Percentiles rank a stretch among this genome's conserved stretches.
Conservation (phyloP, 2,888 invertebrate species). For the Drosophila atroscutellata region DNA sequence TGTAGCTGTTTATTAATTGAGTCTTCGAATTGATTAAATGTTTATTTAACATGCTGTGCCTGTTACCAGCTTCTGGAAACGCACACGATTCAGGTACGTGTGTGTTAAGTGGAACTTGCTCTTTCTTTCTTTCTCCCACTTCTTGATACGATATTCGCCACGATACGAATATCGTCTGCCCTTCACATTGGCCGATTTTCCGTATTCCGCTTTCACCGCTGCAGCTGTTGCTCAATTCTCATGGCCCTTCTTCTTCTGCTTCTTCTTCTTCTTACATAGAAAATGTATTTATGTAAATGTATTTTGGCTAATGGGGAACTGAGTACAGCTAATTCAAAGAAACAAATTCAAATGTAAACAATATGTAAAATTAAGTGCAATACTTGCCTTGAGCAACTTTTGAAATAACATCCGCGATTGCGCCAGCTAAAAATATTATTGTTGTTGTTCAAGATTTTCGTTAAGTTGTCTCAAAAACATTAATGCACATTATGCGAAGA, state of each 20-base stretch:
- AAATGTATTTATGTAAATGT: background rate
- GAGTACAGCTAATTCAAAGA: background rate
- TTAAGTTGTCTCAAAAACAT: background rate
- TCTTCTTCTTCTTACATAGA: background rate
- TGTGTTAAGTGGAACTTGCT: slow-evolving; percentile 13
- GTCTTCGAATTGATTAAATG: slow-evolving; percentile 65
- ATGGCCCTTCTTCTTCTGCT: background rate
- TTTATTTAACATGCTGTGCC: slow-evolving; percentile 57
- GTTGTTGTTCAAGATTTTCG: background rate
- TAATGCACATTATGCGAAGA: background rate
- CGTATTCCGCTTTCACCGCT: background rate
- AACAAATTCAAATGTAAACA: background rate
- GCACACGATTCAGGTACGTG: slow-evolving; percentile 2
- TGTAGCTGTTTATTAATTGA: slow-evolving; percentile 47
- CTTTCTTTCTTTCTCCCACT: slow-evolving; percentile 11
- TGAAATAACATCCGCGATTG: background rate
- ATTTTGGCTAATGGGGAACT: background rate
- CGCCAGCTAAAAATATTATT: background rate
- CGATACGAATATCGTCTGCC: slow-evolving; percentile 34
- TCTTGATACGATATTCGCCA: background rate
- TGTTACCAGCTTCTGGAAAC: slow-evolving; percentile 40
- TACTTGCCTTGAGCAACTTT: background rate
- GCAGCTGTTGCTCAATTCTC: background rate
- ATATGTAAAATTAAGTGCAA: slow-evolving; percentile 1
- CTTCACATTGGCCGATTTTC: slow-evolving; percentile 58